A percentile compares a stretch with the other conserved stretches of the same genome.
phyloP scores from a whole-genome alignment of 2,888 invertebrate genomes.

The Nysson spinosus region DNA sequence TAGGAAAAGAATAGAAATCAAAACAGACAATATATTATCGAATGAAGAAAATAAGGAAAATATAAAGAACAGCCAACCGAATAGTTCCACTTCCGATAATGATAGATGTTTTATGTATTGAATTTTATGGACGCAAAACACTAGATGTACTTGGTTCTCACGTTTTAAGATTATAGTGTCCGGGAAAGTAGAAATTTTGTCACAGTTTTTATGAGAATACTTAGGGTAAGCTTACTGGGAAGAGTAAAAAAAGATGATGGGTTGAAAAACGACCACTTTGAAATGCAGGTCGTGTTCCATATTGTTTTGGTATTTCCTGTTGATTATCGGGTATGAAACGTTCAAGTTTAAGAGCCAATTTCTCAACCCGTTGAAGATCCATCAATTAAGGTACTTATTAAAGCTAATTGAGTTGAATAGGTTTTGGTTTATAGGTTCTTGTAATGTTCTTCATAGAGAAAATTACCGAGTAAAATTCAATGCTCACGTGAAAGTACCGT shows the following conservation, averaged over 20 bases:
- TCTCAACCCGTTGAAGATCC: conserved; percentile 1
- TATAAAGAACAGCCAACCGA: too few species aligned
- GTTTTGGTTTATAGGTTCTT: conserved; percentile 24
- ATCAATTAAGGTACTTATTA: conserved; percentile 11
- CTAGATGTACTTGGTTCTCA: too few species aligned
- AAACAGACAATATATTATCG: too few species aligned
- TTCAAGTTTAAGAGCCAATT: not conserved
- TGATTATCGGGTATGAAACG: not conserved
- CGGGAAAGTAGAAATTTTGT: too few species aligned
- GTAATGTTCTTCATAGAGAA: conserved; percentile 19
- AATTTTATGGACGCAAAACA: too few species aligned
- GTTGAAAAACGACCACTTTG: not conserved
- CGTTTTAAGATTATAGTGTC: too few species aligned
- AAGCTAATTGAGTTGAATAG: conserved; percentile 15
- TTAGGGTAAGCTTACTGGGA: not conserved
- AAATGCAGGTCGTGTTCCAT: not conserved
- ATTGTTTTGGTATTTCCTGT: not conserved
- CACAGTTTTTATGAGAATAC: too few species aligned
- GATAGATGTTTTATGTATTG: too few species aligned
- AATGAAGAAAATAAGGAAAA: too few species aligned
- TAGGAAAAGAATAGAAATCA: too few species aligned
- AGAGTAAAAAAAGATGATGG: not conserved
- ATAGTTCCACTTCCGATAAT: too few species aligned
- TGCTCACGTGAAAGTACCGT: conserved; percentile 5
- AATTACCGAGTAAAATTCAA: conserved; percentile 17